Evolutionary conservation across 2,797 vertebrate species (phyloP).

Genomic region (Acridotheres tristis): DNA sequence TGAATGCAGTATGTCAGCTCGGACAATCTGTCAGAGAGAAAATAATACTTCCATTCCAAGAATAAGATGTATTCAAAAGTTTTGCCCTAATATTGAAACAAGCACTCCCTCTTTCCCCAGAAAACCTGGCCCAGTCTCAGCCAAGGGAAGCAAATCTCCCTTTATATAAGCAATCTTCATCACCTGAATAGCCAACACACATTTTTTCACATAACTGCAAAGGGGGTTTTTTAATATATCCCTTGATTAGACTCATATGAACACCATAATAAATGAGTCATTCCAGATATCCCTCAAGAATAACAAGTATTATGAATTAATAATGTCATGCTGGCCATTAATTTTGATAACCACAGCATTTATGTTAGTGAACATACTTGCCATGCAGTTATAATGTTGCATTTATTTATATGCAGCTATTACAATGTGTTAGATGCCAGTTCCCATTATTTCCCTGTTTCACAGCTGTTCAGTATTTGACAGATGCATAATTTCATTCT

Average conservation of each 20-base stretch:
- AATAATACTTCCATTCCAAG: neutral
- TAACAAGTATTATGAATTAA: conserved; percentile 2
- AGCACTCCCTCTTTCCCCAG: neutral
- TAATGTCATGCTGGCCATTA: conserved; percentile 38
- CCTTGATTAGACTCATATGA: neutral
- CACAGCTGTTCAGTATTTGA: neutral
- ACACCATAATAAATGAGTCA: neutral
- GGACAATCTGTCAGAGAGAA: neutral
- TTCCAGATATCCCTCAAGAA: neutral
- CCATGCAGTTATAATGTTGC: neutral
- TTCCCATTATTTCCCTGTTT: neutral
- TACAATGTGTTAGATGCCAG: neutral
- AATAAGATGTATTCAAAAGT: neutral
- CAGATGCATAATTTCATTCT: neutral
- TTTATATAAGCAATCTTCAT: neutral
- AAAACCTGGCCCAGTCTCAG: neutral
- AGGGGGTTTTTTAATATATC: neutral
- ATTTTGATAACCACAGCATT: conserved; percentile 36
- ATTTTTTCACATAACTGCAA: neutral
- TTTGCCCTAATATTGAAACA: neutral
- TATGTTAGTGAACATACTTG: neutral
- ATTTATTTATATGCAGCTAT: neutral
- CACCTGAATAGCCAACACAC: neutral
- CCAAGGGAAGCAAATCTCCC: neutral
- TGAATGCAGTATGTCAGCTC: neutral